Percentiles rank a stretch among this genome's conserved stretches.
Evolutionary conservation across 2,888 invertebrate genomes (phyloP).

Genomic region (Mermis nigrescens): DNA sequence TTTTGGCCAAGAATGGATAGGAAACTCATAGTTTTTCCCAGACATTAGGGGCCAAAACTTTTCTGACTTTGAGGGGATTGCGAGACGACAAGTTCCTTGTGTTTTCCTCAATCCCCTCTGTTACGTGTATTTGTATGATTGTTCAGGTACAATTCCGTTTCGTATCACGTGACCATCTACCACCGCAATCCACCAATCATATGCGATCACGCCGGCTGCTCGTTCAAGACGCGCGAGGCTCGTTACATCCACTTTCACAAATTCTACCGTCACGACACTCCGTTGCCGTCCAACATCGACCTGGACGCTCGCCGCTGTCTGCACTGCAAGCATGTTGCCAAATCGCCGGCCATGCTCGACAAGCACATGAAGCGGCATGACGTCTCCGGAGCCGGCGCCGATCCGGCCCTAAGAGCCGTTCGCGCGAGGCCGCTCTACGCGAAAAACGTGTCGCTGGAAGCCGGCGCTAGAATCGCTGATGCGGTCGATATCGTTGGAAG

Average conservation of each 20-base stretch:
- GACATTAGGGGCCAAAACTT: too few relatives aligned
- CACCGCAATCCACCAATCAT: conserved; percentile 31
- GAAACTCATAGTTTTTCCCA: too few relatives aligned
- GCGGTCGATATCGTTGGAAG: too few relatives aligned
- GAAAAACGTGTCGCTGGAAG: background rate
- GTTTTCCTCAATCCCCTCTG: background rate
- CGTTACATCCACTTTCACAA: conserved; percentile 32
- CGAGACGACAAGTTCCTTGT: background rate
- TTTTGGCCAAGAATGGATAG: too few relatives aligned
- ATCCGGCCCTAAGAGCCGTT: too few relatives aligned
- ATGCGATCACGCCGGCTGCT: conserved; percentile 28
- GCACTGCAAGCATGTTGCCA: conserved; percentile 27
- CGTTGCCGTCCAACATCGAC: conserved; percentile 28
- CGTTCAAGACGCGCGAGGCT: conserved; percentile 27
- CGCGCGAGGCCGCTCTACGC: background rate
- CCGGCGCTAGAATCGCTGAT: background rate
- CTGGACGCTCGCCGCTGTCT: conserved; percentile 27
- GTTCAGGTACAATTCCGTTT: conserved; percentile 27
- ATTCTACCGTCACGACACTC: conserved; percentile 29
- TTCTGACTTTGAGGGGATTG: too few relatives aligned
- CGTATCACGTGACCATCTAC: conserved; percentile 32
- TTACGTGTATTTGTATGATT: background rate
- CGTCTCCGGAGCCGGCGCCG: too few relatives aligned
- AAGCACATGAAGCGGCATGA: conserved; percentile 24
- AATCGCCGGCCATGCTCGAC: conserved; percentile 30